Conservation (phyloP, 2,888 invertebrate species). For the Kryphioiulus occultus region DNA sequence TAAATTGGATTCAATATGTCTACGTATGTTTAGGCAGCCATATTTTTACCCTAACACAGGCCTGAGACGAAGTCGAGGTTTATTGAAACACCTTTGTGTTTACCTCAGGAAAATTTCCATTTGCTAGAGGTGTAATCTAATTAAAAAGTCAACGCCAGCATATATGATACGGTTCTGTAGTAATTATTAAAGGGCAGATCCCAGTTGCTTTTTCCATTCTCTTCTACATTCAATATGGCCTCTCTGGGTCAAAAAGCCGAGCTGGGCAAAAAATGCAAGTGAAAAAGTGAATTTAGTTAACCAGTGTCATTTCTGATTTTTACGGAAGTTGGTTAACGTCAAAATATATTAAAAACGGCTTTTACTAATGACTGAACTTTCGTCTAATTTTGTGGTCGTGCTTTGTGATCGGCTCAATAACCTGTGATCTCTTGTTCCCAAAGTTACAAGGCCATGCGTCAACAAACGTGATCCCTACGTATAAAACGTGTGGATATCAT, state of each 20-base stretch:
- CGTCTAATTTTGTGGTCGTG: neutral
- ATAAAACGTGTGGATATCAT: neutral
- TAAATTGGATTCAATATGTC: constrained; percentile 1
- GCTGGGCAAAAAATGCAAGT: neutral
- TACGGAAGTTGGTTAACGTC: neutral
- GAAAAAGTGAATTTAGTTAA: neutral
- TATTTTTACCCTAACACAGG: neutral
- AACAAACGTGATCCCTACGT: neutral
- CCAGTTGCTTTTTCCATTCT: neutral
- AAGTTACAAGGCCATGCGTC: neutral
- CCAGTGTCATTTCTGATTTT: neutral
- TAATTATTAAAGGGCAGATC: neutral
- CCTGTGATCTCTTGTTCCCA: neutral
- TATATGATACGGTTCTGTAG: too few species aligned
- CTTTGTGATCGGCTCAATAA: constrained; percentile 14
- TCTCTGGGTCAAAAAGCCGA: neutral
- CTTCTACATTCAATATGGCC: neutral
- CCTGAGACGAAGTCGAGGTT: neutral
- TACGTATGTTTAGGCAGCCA: neutral
- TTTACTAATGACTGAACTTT: neutral
- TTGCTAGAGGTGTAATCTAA: neutral
- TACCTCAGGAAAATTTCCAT: neutral
- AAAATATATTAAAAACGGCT: neutral
- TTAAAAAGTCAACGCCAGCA: too few species aligned
- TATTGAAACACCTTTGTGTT: neutral